Conservation (phyloP, 2,888 invertebrate genomes). For the Amiota mariae region DNA sequence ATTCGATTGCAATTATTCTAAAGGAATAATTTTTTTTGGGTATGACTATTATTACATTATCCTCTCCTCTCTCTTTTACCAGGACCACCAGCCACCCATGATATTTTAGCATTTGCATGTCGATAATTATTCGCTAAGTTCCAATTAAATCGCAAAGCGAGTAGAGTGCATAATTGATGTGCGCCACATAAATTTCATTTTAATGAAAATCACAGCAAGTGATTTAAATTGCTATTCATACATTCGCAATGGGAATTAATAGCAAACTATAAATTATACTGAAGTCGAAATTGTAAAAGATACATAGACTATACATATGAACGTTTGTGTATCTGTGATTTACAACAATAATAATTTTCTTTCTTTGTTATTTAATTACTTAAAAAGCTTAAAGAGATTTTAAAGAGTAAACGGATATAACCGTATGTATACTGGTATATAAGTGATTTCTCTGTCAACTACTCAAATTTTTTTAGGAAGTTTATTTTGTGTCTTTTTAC, state of each 20-base stretch:
- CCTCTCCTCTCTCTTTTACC: too few relatives aligned
- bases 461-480: slow-evolving; percentile 54
- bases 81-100: too few relatives aligned
- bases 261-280: slow-evolving; percentile 38
- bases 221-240: slow-evolving; percentile 55
- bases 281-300: slow-evolving; percentile 7
- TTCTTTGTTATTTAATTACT: too few relatives aligned
- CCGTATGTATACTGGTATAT: too few relatives aligned
- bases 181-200: slow-evolving; percentile 61
- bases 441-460: slow-evolving; percentile 36
- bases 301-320: too few relatives aligned
- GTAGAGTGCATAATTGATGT: slow-evolving; percentile 62
- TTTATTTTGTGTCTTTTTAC: background rate
- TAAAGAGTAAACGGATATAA: too few relatives aligned
- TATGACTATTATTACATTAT: too few relatives aligned
- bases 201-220: slow-evolving; percentile 65
- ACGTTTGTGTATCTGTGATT: too few relatives aligned
- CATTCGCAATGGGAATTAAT: slow-evolving; percentile 31
- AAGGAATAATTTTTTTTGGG: too few relatives aligned
- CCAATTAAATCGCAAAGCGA: slow-evolving; percentile 31
- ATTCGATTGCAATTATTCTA: too few relatives aligned
- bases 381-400: too few relatives aligned
- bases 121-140: slow-evolving; percentile 38
- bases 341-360: too few relatives aligned
- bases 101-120: slow-evolving; percentile 31